Evolutionary conservation across 2,113 vertebrate species (phyloP).

Genomic region (Oryzias melastigma): DNA sequence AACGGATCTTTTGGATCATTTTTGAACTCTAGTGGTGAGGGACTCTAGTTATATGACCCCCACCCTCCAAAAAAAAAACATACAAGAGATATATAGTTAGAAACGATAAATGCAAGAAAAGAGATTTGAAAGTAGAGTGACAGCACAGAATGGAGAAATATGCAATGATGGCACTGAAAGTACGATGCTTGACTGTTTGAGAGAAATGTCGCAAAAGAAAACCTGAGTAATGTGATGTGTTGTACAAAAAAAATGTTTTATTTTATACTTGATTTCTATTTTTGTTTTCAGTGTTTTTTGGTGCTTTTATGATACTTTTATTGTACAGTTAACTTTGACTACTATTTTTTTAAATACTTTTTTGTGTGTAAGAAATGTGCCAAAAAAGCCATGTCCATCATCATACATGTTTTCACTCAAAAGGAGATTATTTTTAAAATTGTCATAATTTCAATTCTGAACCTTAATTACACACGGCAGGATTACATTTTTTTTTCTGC

Average conservation of each 20-base stretch:
- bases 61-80: constrained; percentile 2
- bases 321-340: constrained; percentile 51
- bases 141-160: constrained; percentile 2
- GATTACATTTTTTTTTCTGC: not conserved
- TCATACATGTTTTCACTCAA: too few relatives aligned
- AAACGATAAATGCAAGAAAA: constrained; percentile 9
- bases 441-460: not conserved
- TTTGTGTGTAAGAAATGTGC: constrained; percentile 15
- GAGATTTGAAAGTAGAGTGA: constrained; percentile 6
- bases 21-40: not conserved
- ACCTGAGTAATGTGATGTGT: constrained; percentile 32
- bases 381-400: not conserved
- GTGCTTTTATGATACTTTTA: not conserved
- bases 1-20: not conserved
- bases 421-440: too few relatives aligned
- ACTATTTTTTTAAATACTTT: constrained; percentile 43
- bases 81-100: not conserved
- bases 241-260: constrained; percentile 4
- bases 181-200: constrained; percentile 10
- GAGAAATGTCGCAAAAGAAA: not conserved
- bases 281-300: not conserved
- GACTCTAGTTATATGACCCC: not conserved
- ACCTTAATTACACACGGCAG: not conserved
- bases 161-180: not conserved
- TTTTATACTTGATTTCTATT: constrained; percentile 21